These are phyloP conservation scores for Andrena camellia DNA, from an alignment of 2,888 invertebrate genomes.

Conservation along the genomic window DNA sequence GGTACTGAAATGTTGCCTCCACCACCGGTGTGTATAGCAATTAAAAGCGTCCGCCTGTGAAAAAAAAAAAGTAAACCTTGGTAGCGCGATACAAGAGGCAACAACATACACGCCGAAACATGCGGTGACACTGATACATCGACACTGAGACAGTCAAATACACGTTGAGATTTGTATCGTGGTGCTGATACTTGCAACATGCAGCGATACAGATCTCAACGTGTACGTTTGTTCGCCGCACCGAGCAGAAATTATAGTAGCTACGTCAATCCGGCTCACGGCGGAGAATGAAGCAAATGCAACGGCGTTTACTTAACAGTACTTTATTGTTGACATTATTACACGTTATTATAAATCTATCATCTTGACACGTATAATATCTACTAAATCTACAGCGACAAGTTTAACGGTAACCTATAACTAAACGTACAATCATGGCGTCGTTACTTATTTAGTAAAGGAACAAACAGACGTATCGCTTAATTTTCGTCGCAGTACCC, in stretches of 20 bases:
- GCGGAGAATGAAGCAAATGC: not conserved
- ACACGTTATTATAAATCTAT: slow-evolving; percentile 82
- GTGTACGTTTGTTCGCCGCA: not conserved
- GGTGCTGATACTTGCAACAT: too few species aligned
- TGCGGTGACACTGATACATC: too few species aligned
- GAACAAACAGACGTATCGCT: slow-evolving; percentile 69
- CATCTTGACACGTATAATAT: slow-evolving; percentile 80
- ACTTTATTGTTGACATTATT: slow-evolving; percentile 79
- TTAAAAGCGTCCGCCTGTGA: too few species aligned
- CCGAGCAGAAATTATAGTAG: not conserved
- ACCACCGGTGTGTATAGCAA: too few species aligned
- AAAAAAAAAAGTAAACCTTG: too few species aligned
- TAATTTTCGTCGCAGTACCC: slow-evolving; percentile 43
- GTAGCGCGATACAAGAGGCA: too few species aligned
- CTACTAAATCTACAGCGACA: slow-evolving; percentile 76
- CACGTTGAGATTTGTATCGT: too few species aligned
- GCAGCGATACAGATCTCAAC: too few species aligned
- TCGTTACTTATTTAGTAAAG: slow-evolving; percentile 66
- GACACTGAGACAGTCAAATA: too few species aligned
- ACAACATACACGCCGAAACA: too few species aligned
- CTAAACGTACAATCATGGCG: slow-evolving; percentile 72
- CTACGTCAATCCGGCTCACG: not conserved
- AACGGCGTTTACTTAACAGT: slow-evolving; percentile 75
- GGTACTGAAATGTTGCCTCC: too few species aligned
- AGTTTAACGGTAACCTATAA: slow-evolving; percentile 71